Conservation (phyloP, 2,888 invertebrate species). For the Ceraclea dissimilis region DNA sequence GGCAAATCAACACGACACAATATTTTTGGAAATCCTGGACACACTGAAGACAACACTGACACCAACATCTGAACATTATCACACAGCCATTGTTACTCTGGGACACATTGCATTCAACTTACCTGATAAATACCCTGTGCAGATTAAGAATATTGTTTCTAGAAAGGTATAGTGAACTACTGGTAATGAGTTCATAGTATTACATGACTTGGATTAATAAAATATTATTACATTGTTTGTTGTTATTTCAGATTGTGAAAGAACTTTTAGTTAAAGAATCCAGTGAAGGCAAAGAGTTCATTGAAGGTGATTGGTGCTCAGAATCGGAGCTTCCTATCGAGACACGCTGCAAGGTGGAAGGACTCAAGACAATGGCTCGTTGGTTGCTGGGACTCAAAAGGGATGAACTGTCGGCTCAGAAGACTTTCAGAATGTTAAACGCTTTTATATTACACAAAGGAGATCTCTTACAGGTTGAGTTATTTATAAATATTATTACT, state of each 20-base stretch:
- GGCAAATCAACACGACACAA: constrained; percentile 57
- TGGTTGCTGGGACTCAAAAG: constrained; percentile 89
- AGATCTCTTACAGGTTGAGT: constrained; percentile 66
- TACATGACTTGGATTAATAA: neutral
- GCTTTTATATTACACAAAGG: constrained; percentile 92
- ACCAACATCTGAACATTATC: constrained; percentile 72
- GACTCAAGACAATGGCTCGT: constrained; percentile 91
- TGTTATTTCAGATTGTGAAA: constrained; percentile 71
- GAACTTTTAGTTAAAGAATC: constrained; percentile 83
- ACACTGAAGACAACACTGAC: constrained; percentile 66
- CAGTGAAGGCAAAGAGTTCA: constrained; percentile 47
- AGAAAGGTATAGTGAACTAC: constrained; percentile 54
- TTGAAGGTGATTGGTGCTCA: constrained; percentile 67
- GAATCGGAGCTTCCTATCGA: constrained; percentile 85
- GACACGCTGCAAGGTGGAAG: constrained; percentile 88
- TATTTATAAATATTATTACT: neutral
- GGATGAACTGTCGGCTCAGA: constrained; percentile 81
- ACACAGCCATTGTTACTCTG: constrained; percentile 88
- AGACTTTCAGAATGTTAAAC: constrained; percentile 89
- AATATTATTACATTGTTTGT: neutral
- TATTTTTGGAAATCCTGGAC: constrained; percentile 79
- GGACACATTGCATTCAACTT: constrained; percentile 92
- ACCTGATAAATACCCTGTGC: constrained; percentile 81
- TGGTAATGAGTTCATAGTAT: neutral
- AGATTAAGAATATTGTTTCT: constrained; percentile 90